Conservation (phyloP, 1,140 invertebrate species). For the Pristionchus pacificus region DNA sequence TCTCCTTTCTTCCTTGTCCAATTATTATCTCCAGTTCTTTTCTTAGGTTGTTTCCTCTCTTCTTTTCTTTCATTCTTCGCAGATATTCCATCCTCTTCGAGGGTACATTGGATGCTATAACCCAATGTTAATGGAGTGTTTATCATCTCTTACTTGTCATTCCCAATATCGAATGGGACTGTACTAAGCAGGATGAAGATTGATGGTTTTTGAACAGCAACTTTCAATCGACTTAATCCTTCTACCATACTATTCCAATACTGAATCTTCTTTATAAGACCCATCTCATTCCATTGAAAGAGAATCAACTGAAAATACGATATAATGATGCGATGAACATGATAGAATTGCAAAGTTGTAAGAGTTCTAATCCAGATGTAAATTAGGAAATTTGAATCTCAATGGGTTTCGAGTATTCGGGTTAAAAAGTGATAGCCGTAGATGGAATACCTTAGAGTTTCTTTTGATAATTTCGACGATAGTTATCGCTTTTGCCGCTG, state of each 20-base stretch:
- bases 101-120: constrained; percentile 14
- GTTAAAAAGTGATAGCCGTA: neutral
- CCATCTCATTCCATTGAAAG: constrained; percentile 14
- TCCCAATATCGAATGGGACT: constrained; percentile 8
- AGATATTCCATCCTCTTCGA: neutral
- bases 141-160: constrained; percentile 2
- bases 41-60: neutral
- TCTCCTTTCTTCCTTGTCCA: neutral
- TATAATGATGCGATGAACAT: neutral
- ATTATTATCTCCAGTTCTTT: constrained; percentile 2
- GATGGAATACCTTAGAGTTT: neutral
- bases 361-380: neutral
- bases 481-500: constrained; percentile 5
- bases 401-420: neutral
- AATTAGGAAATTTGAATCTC: neutral
- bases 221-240: constrained; percentile 5
- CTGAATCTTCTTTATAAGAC: neutral
- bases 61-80: neutral
- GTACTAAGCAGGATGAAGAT: constrained; percentile 12
- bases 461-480: constrained; percentile 11
- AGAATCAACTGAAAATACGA: neutral
- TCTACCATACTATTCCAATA: constrained; percentile 13
- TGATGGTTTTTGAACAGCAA: constrained; percentile 1
- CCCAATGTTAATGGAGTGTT: too few relatives aligned
- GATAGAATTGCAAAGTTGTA: neutral